phyloP scores from a whole-genome alignment of 2,888 invertebrate species.

The Callyntrura guangdongensis region DNA sequence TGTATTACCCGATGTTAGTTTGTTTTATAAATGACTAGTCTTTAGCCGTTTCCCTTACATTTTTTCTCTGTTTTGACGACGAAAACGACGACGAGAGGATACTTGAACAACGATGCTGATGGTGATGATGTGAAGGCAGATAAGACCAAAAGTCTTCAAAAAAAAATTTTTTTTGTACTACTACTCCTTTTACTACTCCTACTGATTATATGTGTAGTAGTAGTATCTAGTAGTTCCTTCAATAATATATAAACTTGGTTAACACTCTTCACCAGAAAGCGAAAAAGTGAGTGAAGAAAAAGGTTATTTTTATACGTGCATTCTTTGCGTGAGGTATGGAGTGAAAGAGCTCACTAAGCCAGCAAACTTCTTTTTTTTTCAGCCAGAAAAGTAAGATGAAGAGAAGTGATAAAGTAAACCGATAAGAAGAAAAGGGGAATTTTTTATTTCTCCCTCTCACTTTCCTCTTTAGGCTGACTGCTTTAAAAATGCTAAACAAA shows the following conservation, averaged over 20 bases:
- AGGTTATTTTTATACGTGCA: constrained; percentile 11
- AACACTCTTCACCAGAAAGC: too few relatives aligned
- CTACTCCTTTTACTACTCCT: not conserved
- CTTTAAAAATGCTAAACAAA: constrained; percentile 38
- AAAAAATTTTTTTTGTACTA: constrained; percentile 20
- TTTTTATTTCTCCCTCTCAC: not conserved
- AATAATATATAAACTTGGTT: too few relatives aligned
- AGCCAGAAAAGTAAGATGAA: constrained; percentile 31
- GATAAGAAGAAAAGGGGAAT: constrained; percentile 48
- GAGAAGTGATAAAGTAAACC: constrained; percentile 35
- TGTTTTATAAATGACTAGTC: not conserved
- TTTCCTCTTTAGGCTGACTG: not conserved
- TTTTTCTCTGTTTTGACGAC: constrained; percentile 38
- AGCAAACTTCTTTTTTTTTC: constrained; percentile 43
- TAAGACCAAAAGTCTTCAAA: constrained; percentile 32
- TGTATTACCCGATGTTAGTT: not conserved
- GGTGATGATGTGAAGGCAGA: constrained; percentile 50
- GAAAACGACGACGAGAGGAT: not conserved
- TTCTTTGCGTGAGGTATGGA: constrained; percentile 55
- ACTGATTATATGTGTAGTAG: not conserved
- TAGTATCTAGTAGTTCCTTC: too few relatives aligned
- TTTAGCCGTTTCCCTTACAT: not conserved
- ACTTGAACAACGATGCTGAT: not conserved
- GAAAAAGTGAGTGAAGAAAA: not conserved
- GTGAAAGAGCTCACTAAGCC: not conserved